Evolutionary conservation across 2,113 vertebrate genomes (phyloP), one percentile per base, ranked within the genome.

Genomic region (Eira barbara): DNA sequence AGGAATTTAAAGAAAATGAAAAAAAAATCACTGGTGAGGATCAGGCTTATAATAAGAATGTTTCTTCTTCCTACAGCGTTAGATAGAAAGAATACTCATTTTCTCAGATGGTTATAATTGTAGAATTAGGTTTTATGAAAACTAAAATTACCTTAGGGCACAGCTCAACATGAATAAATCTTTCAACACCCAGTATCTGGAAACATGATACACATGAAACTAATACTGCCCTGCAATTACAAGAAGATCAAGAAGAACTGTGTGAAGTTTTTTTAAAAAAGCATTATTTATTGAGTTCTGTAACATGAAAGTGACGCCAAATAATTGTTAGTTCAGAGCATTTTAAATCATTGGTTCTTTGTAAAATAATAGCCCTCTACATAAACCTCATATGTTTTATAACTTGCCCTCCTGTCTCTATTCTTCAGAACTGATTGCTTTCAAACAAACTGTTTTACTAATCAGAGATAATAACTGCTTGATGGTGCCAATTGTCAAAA

Each of bases 81-180:
- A 97, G 84, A 96, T 97, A 90, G 7, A 79, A 95, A 97, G 92
- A 84, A 91, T 98, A 80, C 78, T 95, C 94, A 81, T 88, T 98
- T 97, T 98, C 97, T 98, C 97, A 97, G 74, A 74, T 98, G 71
- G 63, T 99, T 99, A 98, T 98, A 99, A 99, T 98, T 99, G 98
- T 98, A 98, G 95, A 99, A 99, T 98, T 98, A 98, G 98, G 98
- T 98, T 98, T 98, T 98, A 99, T 99, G 98, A 98, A 99, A 99
- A 98, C 98, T 98, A 96, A 98, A 98, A 98, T 99, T 98, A 99
- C 99, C 98, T 99, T 95, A 93, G 98, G 98, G 98, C 98, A 95
- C 97, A 98, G 98, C 95, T 98, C 98, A 98, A 98, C 97, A 97
- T 96, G 98, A 99, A 98, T 98, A 99, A 99, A 98, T 99, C 99